phyloP scores from a whole-genome alignment of 2,113 vertebrate species.

The Heterocephalus glaber region DNA sequence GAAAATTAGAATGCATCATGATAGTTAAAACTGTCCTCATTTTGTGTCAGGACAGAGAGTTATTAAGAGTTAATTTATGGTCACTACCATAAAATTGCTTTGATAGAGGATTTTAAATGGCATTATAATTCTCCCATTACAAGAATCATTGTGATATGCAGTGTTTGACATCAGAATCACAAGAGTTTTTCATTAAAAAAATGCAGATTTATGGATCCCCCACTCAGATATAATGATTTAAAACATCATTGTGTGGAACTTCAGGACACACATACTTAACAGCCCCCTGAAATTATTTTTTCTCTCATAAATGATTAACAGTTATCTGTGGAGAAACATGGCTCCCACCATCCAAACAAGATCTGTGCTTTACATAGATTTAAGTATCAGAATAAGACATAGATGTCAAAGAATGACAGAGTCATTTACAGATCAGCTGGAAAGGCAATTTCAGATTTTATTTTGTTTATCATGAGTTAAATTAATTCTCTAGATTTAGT shows the following conservation, averaged over 20 bases:
- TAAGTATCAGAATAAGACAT: neutral
- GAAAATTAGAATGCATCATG: neutral
- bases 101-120: neutral
- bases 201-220: neutral
- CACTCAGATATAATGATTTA: neutral
- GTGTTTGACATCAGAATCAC: neutral
- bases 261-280: neutral
- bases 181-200: neutral
- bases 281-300: neutral
- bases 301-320: neutral
- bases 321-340: neutral
- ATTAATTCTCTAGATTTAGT: neutral
- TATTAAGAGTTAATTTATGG: neutral
- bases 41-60: neutral
- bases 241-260: neutral
- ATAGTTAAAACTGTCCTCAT: neutral
- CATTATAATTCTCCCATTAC: neutral
- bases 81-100: neutral
- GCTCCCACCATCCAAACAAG: neutral
- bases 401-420: neutral
- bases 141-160: neutral
- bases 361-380: neutral
- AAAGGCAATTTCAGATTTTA: conserved; percentile 10
- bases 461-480: neutral
- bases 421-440: neutral